Evolutionary conservation across 2,797 vertebrate species (phyloP), one percentile per base, ranked within the genome.

Genomic region (Lacerta bilineata): DNA sequence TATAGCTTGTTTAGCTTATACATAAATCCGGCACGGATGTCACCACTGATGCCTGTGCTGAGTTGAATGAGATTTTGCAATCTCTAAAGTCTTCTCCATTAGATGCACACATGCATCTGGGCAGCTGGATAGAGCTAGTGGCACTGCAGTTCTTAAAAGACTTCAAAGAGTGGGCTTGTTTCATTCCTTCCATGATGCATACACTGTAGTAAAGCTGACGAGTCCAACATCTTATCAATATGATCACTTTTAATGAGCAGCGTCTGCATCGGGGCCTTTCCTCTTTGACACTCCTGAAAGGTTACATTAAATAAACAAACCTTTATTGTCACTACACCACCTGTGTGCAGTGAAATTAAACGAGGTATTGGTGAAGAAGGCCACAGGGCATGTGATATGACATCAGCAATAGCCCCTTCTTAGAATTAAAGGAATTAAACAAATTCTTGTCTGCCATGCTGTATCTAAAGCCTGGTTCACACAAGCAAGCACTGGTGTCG

Each of bases 1-100:
- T 50, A 50, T 50, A 50, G 11, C 50, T 50, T 50, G 50, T 50
- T 50, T 50, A 50, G 46, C 46, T 50, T 50, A 50, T 50, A 13
- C 0, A 1, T 50, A 50, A 50, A 50, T 50, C 46, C 46, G 11
- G 10, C 46, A 50, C 3, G 13, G 50, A 50, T 13, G 50, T 50
- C 50, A 50, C 10, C 46, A 13, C n/a, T 55, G 66, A 41, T 68
- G 8, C 41, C 29, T n/a, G 39, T 55, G 46, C 87, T 15, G 88
- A 91, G 82, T 33, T 72, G 43, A 80, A 88, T 84, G n/a, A 80
- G 76, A 90, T 91, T 91, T 91, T 86, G 33, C 64, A 89, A 20
- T 66, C 71, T 74, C 0, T 78, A 0, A 46, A 90, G 72, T 29
- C 29, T 79, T 33, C 2, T 46, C 33, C 9, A 5, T 29, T 80